Conservation (phyloP, 2,797 vertebrate species). For the Balearica regulorum region DNA sequence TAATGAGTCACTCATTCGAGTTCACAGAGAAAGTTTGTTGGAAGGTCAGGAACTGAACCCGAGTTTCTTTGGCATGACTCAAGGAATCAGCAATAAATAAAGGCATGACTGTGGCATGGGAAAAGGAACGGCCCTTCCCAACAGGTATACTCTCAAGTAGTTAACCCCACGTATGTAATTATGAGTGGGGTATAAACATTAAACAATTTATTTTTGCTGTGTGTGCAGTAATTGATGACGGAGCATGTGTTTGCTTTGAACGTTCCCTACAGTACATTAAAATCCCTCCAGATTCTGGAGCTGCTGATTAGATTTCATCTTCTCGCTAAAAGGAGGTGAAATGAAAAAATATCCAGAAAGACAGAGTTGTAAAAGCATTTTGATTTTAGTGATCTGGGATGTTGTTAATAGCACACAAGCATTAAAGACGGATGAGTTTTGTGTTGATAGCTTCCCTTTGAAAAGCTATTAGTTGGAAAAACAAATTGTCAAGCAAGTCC, state of each 20-base stretch:
- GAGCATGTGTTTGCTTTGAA: neutral
- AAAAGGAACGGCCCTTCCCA: neutral
- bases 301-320: conserved; percentile 5
- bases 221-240: neutral
- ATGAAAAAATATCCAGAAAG: neutral
- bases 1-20: neutral
- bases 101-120: neutral
- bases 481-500: conserved; percentile 29
- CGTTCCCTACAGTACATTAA: neutral
- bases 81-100: neutral
- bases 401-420: neutral
- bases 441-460: conserved; percentile 21
- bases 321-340: neutral
- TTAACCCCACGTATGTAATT: neutral
- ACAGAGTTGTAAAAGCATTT: neutral
- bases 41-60: neutral
- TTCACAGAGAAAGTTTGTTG: neutral
- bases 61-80: neutral
- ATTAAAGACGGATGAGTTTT: conserved; percentile 9
- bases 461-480: conserved; percentile 41
- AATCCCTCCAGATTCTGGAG: neutral
- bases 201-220: neutral
- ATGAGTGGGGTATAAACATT: neutral
- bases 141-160: neutral
- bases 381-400: neutral